phyloP scores from a whole-genome alignment of 2,113 vertebrate genomes.

The Thunnus maccoyii region DNA sequence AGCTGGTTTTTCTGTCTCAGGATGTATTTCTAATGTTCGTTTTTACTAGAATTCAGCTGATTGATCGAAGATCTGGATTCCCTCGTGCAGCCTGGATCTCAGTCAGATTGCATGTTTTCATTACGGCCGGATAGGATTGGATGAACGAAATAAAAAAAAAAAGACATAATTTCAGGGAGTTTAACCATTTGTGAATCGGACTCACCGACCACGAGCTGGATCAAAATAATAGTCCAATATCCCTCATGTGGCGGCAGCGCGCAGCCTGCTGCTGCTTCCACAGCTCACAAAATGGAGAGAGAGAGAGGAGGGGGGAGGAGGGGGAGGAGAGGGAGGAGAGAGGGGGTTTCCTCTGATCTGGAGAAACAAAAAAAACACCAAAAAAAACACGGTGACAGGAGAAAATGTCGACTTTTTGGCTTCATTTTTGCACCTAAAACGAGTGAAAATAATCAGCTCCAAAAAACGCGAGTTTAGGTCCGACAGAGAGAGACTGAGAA shows the following conservation, averaged over 20 bases:
- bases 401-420: neutral
- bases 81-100: neutral
- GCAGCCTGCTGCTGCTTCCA: neutral
- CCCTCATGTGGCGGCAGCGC: slow-evolving; percentile 40
- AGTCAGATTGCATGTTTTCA: neutral
- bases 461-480: no score
- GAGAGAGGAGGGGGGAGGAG: neutral
- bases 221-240: slow-evolving; percentile 20
- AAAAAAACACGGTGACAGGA: neutral
- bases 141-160: neutral
- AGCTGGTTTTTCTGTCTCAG: neutral
- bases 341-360: neutral
- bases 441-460: neutral
- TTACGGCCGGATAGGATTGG: neutral
- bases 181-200: slow-evolving; percentile 33
- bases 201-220: slow-evolving; percentile 28
- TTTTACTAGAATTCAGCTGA: neutral
- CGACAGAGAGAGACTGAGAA: no score
- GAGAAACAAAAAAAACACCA: neutral
- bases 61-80: neutral
- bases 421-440: neutral
- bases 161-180: neutral
- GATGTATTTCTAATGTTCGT: neutral
- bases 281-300: slow-evolving; percentile 53
- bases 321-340: no score